These are phyloP conservation scores for Luffia ferchaultella DNA, from an alignment of 2,888 invertebrate genomes.

Conservation along the genomic window DNA sequence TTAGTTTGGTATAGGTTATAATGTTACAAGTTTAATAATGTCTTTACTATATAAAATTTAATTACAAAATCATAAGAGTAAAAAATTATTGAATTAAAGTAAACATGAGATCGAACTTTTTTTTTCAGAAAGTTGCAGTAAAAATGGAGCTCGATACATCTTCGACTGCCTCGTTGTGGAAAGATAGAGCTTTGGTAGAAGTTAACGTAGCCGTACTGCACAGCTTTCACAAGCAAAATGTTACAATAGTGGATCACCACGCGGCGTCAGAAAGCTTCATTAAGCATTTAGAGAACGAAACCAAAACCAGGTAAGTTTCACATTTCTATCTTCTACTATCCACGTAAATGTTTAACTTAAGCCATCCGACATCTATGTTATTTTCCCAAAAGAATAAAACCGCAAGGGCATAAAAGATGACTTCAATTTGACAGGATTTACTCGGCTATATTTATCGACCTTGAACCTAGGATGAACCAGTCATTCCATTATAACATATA, in stretches of 20 bases:
- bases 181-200: slow-evolving; percentile 91
- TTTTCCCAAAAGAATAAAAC: too few species aligned
- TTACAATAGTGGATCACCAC: slow-evolving; percentile 95
- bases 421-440: neutral
- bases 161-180: slow-evolving; percentile 87
- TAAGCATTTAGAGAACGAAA: slow-evolving; percentile 92
- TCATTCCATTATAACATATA: too few species aligned
- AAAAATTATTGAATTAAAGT: neutral
- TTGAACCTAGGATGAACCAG: too few species aligned
- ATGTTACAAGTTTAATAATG: too few species aligned
- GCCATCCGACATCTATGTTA: too few species aligned
- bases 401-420: too few species aligned
- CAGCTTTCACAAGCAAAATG: slow-evolving; percentile 84
- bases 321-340: neutral
- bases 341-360: neutral
- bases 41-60: too few species aligned
- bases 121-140: slow-evolving; percentile 67
- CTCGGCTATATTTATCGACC: too few species aligned
- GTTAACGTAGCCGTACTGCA: slow-evolving; percentile 90
- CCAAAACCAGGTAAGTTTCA: slow-evolving; percentile 70
- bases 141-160: slow-evolving; percentile 89
- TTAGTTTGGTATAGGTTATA: too few species aligned
- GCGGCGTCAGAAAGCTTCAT: slow-evolving; percentile 95
- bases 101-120: neutral
- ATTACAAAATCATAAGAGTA: too few species aligned